Percentiles rank a stretch among this genome's conserved stretches.
Conservation (phyloP, 53 echinoderm and acorn worm genomes). For the Stichopus horrens region DNA sequence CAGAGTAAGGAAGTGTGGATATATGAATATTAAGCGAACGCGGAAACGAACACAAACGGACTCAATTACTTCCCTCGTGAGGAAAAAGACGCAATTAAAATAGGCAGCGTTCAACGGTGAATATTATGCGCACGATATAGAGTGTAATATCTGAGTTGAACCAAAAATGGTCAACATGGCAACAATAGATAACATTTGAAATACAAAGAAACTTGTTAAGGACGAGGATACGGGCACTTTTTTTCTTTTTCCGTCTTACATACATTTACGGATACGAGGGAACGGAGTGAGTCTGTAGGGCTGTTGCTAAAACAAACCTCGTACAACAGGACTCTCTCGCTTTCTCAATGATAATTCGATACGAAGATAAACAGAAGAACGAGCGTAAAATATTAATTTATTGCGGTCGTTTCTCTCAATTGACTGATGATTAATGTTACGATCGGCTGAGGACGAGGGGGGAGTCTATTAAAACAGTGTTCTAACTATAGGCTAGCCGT, state of each 20-base stretch:
- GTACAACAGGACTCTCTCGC: not conserved
- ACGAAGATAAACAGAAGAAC: not conserved
- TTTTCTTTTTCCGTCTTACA: not conserved
- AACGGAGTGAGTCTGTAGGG: too few relatives aligned
- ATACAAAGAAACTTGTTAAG: not conserved
- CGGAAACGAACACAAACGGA: too few relatives aligned
- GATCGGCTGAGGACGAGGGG: not conserved
- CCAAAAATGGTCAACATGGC: not conserved
- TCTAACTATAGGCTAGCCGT: too few relatives aligned
- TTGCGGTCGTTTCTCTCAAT: not conserved
- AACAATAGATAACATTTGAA: not conserved
- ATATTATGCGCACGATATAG: too few relatives aligned
- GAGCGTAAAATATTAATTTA: not conserved
- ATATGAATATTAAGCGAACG: too few relatives aligned
- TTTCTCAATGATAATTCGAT: not conserved
- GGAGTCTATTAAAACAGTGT: not conserved
- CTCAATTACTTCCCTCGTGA: too few relatives aligned
- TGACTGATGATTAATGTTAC: not conserved
- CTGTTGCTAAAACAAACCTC: not conserved
- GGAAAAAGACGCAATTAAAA: too few relatives aligned
- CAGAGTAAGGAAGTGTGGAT: too few relatives aligned
- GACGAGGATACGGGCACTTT: not conserved
- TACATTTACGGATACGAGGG: too few relatives aligned
- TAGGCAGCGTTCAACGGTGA: too few relatives aligned
- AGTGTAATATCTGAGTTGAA: too few relatives aligned